A percentile compares a stretch with the other conserved stretches of the same genome.
Conservation (phyloP, 2,888 invertebrate species). For the Ormyrus labotus region DNA sequence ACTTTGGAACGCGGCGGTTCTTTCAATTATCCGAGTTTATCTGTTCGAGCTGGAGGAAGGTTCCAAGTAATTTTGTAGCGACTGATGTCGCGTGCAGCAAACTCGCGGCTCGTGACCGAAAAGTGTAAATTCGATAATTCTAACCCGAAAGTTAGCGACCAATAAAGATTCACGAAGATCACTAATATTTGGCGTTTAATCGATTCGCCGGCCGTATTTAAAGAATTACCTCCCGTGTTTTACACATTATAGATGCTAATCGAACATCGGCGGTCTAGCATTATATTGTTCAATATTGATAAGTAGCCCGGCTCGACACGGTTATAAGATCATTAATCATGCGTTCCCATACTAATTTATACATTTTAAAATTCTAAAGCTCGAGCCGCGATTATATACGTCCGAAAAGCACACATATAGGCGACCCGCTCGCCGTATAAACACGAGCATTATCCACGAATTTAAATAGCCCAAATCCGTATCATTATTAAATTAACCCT, state of each 20-base stretch:
- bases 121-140: too few relatives aligned
- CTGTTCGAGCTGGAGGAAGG: too few relatives aligned
- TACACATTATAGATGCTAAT: constrained; percentile 23
- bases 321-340: constrained; percentile 17
- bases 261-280: neutral
- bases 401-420: constrained; percentile 18
- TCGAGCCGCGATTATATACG: constrained; percentile 14
- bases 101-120: too few relatives aligned
- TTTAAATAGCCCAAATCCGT: constrained; percentile 37
- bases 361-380: constrained; percentile 27
- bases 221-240: neutral
- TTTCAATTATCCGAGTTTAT: too few relatives aligned
- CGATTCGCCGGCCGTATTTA: too few relatives aligned
- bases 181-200: too few relatives aligned
- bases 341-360: neutral
- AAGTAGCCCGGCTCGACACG: neutral
- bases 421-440: neutral
- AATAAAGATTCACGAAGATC: too few relatives aligned
- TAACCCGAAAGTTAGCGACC: too few relatives aligned
- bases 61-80: too few relatives aligned
- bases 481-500: constrained; percentile 41
- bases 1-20: too few relatives aligned
- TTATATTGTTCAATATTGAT: constrained; percentile 34
- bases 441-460: constrained; percentile 33
- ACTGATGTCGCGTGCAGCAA: too few relatives aligned